Base-by-base conservation (phyloP, 2,113 vertebrate genomes). In the Epinephelus moara region DNA sequence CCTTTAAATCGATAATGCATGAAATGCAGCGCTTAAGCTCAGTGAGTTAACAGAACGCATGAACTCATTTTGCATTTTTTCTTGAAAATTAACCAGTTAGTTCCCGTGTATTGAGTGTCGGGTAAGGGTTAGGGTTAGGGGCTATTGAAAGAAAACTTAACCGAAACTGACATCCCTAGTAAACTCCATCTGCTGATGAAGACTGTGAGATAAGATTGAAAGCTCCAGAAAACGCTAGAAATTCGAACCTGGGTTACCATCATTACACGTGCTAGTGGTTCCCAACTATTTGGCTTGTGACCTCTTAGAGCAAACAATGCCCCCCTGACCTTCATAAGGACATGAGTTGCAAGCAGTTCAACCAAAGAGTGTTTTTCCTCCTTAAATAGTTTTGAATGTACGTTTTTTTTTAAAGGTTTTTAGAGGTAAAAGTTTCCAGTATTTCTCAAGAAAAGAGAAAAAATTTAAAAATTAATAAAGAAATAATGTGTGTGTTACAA, bases 361-460 rank as follows among this genome's bases (percentile, higher is more conserved):
- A 74, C 61, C 70, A 81, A 73, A 73, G 60, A 67, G 37, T 71
- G 33, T 73, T 72, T 66, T 33, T 23, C 2, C 9, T 23, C n/a
- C 9, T 47, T 13, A 59, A 7, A 47, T 57, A 14, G 52, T 56
- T 67, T 47, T n/a, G 18, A 64, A 21, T 55, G 8, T 14, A 37
- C 4, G 13, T 18, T 23, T 45, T 30, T 45, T 30, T 55, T 3
- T 4, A 19, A 2, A 66, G 17, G 15, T 5, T 21, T 55, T 1
- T 2, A 55, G 19, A 30, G 13, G 25, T 33, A 37, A 10, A 61
- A 7, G 12, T 60, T 8, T 60, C 27, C 57, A 30, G 27, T 37
- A 61, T 61, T 61, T 60, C 57, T 8, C 57, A 25, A 23, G 15
- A 18, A 17, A 47, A 47, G 11, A 47, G 11, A 10, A 49, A 49